Base-by-base conservation (phyloP, 2,113 vertebrate genomes). In the Heterocephalus glaber region DNA sequence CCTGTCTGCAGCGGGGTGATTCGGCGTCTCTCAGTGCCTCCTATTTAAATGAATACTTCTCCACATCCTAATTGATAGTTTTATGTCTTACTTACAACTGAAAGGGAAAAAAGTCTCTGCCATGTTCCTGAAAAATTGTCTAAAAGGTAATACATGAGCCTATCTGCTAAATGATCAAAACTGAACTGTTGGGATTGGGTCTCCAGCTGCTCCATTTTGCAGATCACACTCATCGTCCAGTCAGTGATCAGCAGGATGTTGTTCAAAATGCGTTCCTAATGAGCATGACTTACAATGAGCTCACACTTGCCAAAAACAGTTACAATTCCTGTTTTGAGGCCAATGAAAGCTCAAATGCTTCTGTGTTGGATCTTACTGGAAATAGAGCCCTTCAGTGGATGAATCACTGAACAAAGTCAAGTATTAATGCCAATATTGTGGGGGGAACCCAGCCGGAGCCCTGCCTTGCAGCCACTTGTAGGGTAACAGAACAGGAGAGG, bases 241-340 rank as follows among this genome's bases (percentile, higher is more conserved):
- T 49, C 47, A 6, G 47, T 84, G 63, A 41, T n/a, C n/a, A n/a
- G n/a, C n/a, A n/a, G n/a, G 79, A 38, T 86, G 72, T n/a, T n/a
- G n/a, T n/a, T n/a, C n/a, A n/a, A n/a, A n/a, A n/a, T n/a, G n/a
- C n/a, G n/a, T n/a, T n/a, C n/a, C n/a, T n/a, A n/a, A 93, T 41
- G 14, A 20, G 5, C 19, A 19, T 16, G 94, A 93, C 76, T 95
- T 90, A 63, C 2, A 38, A 14, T 89, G 86, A 92, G 66, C 95
- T 90, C 84, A 79, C 54, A 94, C 72, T 87, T 44, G 74, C 87
- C 93, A 60, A 76, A 77, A 95, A 84, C 60, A 97, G 95, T 84
- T 76, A 44, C 0, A 70, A 95, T 94, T 97, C 79, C 80, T 90
- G 58, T 90, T 86, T 93, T 95, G 65, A 92, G 91, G 72, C 16